Evolutionary conservation across 2,888 invertebrate genomes (phyloP).

Genomic region (Lysandra coridon): DNA sequence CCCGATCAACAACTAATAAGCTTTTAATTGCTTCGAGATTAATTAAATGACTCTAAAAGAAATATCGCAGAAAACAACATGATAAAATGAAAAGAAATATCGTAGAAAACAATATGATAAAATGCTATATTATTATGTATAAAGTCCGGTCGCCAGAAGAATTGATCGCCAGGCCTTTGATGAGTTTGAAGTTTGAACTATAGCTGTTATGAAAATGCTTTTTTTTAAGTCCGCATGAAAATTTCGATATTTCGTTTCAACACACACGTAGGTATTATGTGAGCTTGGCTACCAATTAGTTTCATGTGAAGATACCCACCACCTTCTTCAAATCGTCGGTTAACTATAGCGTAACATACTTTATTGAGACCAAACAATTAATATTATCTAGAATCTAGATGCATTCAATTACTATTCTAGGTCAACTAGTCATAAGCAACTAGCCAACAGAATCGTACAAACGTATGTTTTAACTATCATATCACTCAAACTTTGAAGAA

Average conservation of each 20-base stretch:
- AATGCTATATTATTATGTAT: not conserved
- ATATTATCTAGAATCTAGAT: constrained; percentile 5
- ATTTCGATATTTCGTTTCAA: no score
- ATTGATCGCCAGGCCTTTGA: no score
- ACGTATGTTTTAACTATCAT: not conserved
- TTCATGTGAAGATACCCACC: no score
- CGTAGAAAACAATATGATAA: not conserved
- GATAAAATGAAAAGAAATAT: not conserved
- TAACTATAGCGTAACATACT: not conserved
- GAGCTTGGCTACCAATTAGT: no score
- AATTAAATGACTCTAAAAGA: not conserved
- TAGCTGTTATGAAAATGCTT: no score
- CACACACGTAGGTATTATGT: no score
- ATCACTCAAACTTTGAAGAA: not conserved
- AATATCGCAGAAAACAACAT: not conserved
- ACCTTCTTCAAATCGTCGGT: no score
- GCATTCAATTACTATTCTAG: constrained; percentile 26
- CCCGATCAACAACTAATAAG: not conserved
- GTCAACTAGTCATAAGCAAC: constrained; percentile 10
- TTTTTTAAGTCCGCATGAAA: no score
- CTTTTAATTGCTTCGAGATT: not conserved
- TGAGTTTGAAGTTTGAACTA: no score
- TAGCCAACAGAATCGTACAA: not conserved
- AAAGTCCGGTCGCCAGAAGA: no score
- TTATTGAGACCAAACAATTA: not conserved